Conservation (phyloP, 2,797 vertebrate species). For the Knipowitschia caucasica region DNA sequence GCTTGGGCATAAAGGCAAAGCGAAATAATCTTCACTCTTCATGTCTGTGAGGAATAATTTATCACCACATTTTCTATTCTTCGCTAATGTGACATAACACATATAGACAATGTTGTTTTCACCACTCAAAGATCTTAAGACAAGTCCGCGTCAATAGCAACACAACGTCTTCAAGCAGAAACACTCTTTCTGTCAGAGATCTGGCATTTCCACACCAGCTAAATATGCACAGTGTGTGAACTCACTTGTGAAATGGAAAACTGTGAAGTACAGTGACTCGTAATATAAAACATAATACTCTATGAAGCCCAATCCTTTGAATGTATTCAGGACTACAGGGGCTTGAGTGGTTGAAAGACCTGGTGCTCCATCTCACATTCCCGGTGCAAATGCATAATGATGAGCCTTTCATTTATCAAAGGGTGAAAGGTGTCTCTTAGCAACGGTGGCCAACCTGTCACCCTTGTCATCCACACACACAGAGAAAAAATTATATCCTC, state of each 20-base stretch:
- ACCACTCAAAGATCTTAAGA: neutral
- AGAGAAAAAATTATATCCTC: constrained; percentile 24
- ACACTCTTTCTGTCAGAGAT: constrained; percentile 21
- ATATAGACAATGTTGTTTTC: neutral
- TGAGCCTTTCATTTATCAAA: constrained; percentile 65
- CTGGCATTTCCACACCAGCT: constrained; percentile 42
- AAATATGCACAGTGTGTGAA: constrained; percentile 40
- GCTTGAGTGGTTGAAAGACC: constrained; percentile 32
- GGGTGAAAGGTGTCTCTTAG: constrained; percentile 63
- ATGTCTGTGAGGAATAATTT: constrained; percentile 45
- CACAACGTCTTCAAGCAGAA: constrained; percentile 30
- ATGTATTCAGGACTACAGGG: constrained; percentile 23
- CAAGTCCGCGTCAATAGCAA: constrained; percentile 51
- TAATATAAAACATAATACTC: constrained; percentile 29
- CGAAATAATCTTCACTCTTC: constrained; percentile 41
- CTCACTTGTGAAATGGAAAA: constrained; percentile 29
- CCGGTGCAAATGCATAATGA: constrained; percentile 50
- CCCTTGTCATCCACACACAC: constrained; percentile 32
- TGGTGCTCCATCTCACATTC: constrained; percentile 18
- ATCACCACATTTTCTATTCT: constrained; percentile 19
- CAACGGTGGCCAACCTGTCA: constrained; percentile 47
- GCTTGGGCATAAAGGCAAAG: constrained; percentile 29
- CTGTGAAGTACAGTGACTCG: constrained; percentile 16
- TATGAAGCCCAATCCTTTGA: constrained; percentile 15
- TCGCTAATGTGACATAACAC: constrained; percentile 12